Conservation (phyloP, 1,140 invertebrate genomes). For the Dryas iulia region DNA sequence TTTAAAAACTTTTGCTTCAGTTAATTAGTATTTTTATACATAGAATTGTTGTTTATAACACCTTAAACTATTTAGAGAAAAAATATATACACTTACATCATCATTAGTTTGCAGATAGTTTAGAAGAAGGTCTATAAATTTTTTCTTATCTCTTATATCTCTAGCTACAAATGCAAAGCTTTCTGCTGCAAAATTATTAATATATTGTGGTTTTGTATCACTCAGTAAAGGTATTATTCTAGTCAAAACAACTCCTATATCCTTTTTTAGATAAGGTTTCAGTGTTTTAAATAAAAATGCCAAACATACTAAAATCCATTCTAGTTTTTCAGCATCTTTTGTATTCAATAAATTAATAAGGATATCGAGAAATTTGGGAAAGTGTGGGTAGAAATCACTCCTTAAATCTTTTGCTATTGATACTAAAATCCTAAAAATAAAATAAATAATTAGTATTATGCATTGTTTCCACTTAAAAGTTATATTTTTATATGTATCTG, state of each 20-base stretch:
- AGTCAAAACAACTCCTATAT: slow-evolving; percentile 88
- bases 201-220: slow-evolving; percentile 86
- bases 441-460: not conserved
- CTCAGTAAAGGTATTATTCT: slow-evolving; percentile 88
- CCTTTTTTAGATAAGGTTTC: slow-evolving; percentile 89
- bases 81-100: slow-evolving; percentile 81
- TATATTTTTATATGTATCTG: slow-evolving; percentile 31
- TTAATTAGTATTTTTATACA: too few species aligned
- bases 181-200: slow-evolving; percentile 96
- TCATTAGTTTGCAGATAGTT: slow-evolving; percentile 83
- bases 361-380: slow-evolving; percentile 85
- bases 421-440: slow-evolving; percentile 87
- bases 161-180: slow-evolving; percentile 95
- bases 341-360: slow-evolving; percentile 87
- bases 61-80: too few species aligned
- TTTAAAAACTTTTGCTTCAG: too few species aligned
- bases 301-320: slow-evolving; percentile 90
- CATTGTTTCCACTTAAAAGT: not conserved
- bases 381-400: slow-evolving; percentile 92
- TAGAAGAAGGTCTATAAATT: slow-evolving; percentile 87
- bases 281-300: slow-evolving; percentile 95
- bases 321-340: slow-evolving; percentile 90
- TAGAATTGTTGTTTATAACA: too few species aligned
- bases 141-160: slow-evolving; percentile 90
- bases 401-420: slow-evolving; percentile 92